These are phyloP conservation scores for Cryptoprocta ferox DNA, from an alignment of 2,797 vertebrate genomes.

Conservation along the genomic window DNA sequence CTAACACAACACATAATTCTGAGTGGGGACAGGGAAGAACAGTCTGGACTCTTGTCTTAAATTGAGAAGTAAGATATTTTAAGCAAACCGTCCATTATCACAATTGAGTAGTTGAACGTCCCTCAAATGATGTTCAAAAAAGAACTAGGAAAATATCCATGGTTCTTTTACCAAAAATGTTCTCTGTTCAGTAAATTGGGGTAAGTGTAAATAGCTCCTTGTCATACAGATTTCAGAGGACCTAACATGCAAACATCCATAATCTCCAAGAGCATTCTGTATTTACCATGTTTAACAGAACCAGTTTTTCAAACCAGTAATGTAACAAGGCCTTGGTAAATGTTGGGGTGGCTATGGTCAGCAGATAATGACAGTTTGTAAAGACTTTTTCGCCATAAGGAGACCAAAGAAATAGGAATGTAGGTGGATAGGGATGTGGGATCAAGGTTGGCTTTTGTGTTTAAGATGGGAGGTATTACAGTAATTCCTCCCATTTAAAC, in stretches of 20 bases:
- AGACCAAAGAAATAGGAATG: neutral
- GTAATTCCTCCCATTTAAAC: neutral
- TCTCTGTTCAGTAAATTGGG: neutral
- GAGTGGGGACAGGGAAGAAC: neutral
- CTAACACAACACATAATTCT: neutral
- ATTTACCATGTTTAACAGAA: neutral
- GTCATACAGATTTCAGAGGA: neutral
- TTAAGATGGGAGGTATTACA: neutral
- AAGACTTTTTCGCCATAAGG: neutral
- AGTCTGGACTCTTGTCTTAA: neutral
- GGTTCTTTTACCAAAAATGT: neutral
- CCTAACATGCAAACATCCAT: neutral
- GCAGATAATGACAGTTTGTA: neutral
- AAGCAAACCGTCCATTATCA: neutral
- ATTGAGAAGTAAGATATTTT: neutral
- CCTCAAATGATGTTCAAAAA: constrained; percentile 22
- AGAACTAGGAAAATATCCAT: neutral
- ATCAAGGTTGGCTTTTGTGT: neutral
- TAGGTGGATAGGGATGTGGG: neutral
- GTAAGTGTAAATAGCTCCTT: neutral
- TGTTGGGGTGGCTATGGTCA: neutral
- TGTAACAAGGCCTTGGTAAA: neutral
- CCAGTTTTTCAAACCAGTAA: neutral
- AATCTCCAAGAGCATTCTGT: neutral
- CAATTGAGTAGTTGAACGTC: neutral